A percentile compares a stretch with the other conserved stretches of the same genome.
phyloP scores from a whole-genome alignment of 2,888 invertebrate genomes.

The Argyresthia goedartella region DNA sequence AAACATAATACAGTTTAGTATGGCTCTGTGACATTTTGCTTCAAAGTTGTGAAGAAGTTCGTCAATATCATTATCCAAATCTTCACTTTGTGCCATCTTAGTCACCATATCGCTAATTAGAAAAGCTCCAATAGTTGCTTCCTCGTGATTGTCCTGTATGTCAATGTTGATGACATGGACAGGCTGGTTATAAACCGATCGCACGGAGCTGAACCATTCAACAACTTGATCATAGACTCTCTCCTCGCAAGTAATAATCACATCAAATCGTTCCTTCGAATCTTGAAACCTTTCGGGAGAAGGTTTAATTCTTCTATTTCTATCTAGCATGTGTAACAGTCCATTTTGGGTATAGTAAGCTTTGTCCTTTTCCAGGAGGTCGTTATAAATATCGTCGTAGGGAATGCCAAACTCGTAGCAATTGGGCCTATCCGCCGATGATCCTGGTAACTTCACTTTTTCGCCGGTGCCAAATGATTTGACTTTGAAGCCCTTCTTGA shows the following conservation, averaged over 20 bases:
- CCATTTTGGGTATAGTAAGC: slow-evolving; percentile 98
- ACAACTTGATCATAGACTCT: slow-evolving; percentile 98
- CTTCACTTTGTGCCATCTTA: slow-evolving; percentile 89
- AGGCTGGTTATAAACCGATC: slow-evolving; percentile 85
- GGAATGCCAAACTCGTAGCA: slow-evolving; percentile 96
- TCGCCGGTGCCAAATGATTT: slow-evolving; percentile 95
- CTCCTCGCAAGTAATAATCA: slow-evolving; percentile 97
- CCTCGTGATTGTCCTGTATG: slow-evolving; percentile 99
- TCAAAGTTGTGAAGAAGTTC: slow-evolving; percentile 96
- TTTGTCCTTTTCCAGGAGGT: slow-evolving; percentile 91
- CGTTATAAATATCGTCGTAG: slow-evolving; percentile 96
- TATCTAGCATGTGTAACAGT: slow-evolving; percentile 96
- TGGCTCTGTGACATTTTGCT: slow-evolving; percentile 84
- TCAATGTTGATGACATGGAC: slow-evolving; percentile 98
- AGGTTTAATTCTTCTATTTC: slow-evolving; percentile 95
- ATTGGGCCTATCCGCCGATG: slow-evolving; percentile 93
- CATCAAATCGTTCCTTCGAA: slow-evolving; percentile 90
- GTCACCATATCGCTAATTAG: slow-evolving; percentile 96
- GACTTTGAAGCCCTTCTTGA: slow-evolving; percentile 97
- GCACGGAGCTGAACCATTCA: slow-evolving; percentile 89
- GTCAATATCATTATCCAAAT: slow-evolving; percentile 98
- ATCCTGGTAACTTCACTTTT: slow-evolving; percentile 96
- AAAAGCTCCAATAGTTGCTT: slow-evolving; percentile 98
- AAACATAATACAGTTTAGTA: slow-evolving; percentile 95
- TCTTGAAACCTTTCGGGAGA: slow-evolving; percentile 96